A percentile compares a stretch with the other conserved stretches of the same genome.
Evolutionary conservation across 2,888 invertebrate species (phyloP).

Genomic region (Oxyscelio sp.): DNA sequence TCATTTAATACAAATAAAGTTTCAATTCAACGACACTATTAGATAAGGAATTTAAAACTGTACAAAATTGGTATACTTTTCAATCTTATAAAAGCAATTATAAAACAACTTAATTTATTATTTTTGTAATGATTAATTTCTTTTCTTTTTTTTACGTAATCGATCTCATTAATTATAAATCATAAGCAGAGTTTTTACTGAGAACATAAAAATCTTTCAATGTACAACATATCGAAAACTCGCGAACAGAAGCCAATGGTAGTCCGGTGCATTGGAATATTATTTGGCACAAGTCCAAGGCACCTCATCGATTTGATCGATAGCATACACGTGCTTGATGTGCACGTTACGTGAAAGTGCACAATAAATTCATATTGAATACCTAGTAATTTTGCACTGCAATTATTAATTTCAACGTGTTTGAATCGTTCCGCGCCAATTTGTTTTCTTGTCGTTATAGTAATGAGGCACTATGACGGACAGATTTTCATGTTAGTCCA

Average conservation of each 20-base stretch:
- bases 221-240: neutral
- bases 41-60: too few species aligned
- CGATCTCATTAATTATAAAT: too few species aligned
- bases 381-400: conserved; percentile 23
- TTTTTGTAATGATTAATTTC: too few species aligned
- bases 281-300: conserved; percentile 58
- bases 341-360: conserved; percentile 32
- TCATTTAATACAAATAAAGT: too few species aligned
- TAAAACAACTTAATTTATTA: too few species aligned
- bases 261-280: conserved; percentile 19
- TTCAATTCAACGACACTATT: too few species aligned
- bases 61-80: too few species aligned
- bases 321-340: conserved; percentile 43
- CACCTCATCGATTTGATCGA: conserved; percentile 47
- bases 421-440: conserved; percentile 1
- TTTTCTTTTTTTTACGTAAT: too few species aligned
- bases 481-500: conserved; percentile 2
- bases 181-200: too few species aligned
- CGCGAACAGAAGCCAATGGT: conserved; percentile 19
- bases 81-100: too few species aligned
- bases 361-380: conserved; percentile 36
- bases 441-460: conserved; percentile 18
- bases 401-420: conserved; percentile 29
- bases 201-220: conserved; percentile 12
- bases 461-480: neutral